Evolutionary conservation across 1,140 invertebrate genomes (phyloP), one percentile per base, ranked within the genome.

Genomic region (Xylocopa sonorina): DNA sequence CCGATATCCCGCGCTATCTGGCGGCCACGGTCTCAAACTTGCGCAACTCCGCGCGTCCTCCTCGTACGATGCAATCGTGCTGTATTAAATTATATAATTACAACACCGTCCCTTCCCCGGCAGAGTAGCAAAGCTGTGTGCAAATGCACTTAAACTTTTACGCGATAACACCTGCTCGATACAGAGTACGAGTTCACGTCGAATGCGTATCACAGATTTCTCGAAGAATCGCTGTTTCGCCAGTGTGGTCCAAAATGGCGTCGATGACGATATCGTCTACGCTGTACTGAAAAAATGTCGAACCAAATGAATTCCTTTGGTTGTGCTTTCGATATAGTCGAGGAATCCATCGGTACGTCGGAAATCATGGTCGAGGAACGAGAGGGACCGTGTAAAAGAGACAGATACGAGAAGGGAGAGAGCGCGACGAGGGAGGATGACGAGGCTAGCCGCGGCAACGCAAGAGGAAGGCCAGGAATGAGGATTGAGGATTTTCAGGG

Each of bases 1-100:
- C 32, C 58, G 76, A 79, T 87, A 86, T 72, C 87, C 86, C 86
- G 86, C 89, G 88, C 87, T 81, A 81, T 83, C 87, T 83, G 66
- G 82, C 78, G 90, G 80, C 60, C 72, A 86, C 81, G 80, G 82
- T 78, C 57, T 75, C 68, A 91, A 89, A 32, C 72, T 86, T 38
- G 29, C 74, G 77, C 81, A 82, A 84, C 86, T 46, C 41, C 80
- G 55, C 43, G 58, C 72, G 68, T n/a, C n/a, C n/a, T n/a, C n/a
- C n/a, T n/a, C n/a, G n/a, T n/a, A n/a, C n/a, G n/a, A n/a, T n/a
- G n/a, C n/a, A n/a, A n/a, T n/a, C n/a, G n/a, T n/a, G n/a, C n/a
- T n/a, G n/a, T n/a, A n/a, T n/a, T n/a, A n/a, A n/a, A n/a, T n/a
- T n/a, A n/a, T n/a, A n/a, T n/a, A n/a, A n/a, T n/a, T n/a, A n/a